Conservation (phyloP, 2,113 vertebrate species). For the Caloenas nicobarica region DNA sequence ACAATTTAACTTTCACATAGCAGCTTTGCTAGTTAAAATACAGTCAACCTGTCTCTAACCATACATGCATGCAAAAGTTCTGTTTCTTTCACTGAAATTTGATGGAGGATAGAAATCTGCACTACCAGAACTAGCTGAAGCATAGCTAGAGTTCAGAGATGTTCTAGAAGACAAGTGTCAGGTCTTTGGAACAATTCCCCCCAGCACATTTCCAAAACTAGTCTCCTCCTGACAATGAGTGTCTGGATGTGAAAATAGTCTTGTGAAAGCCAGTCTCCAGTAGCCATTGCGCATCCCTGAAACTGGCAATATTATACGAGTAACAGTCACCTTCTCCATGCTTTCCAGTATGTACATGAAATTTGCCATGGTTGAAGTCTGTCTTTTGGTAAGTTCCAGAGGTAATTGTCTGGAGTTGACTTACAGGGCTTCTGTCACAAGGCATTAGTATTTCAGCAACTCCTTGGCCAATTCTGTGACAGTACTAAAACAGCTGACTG, state of each 20-base stretch:
- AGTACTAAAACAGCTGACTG: slow-evolving; percentile 30
- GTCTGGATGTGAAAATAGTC: neutral
- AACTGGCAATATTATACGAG: neutral
- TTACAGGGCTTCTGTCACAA: slow-evolving; percentile 41
- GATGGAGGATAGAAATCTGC: neutral
- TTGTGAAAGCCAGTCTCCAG: neutral
- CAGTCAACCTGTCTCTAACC: neutral
- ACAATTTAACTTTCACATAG: neutral
- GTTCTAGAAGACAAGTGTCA: neutral
- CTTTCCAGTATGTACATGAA: neutral
- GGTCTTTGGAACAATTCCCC: neutral
- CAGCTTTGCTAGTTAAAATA: neutral
- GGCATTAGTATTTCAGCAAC: slow-evolving; percentile 27
- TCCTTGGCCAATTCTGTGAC: neutral
- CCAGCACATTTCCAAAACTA: neutral
- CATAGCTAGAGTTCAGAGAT: neutral
- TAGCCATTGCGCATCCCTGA: neutral
- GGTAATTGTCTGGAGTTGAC: neutral
- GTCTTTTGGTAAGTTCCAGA: slow-evolving; percentile 6
- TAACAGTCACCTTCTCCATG: neutral
- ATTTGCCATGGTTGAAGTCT: neutral
- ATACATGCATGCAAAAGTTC: neutral
- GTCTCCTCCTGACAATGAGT: neutral
- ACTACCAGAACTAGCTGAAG: neutral
- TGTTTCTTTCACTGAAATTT: neutral